Conservation (phyloP, 2,797 vertebrate genomes). For the Poecilia wingei region DNA sequence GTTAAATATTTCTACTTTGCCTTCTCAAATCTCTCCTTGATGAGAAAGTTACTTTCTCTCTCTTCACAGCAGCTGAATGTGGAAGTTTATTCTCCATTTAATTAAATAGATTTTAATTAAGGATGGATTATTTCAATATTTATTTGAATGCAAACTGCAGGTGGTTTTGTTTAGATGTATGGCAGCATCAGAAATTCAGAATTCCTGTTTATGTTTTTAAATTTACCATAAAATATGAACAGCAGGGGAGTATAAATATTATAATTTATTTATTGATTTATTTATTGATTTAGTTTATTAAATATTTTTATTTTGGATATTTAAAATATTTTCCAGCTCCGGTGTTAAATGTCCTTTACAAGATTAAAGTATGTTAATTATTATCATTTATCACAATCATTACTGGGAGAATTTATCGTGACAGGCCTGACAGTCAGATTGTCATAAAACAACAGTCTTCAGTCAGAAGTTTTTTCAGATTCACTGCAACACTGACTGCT, state of each 20-base stretch:
- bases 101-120: background rate
- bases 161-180: background rate
- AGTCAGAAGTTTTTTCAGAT: background rate
- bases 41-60: background rate
- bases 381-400: no score
- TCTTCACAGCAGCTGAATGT: background rate
- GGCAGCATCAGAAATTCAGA: background rate
- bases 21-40: background rate
- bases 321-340: no score
- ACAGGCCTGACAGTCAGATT: background rate
- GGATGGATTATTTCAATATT: background rate
- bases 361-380: no score
- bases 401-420: no score
- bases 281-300: no score
- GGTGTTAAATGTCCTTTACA: no score
- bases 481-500: background rate
- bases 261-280: no score
- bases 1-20: background rate
- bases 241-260: background rate
- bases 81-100: background rate
- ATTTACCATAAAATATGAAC: background rate
- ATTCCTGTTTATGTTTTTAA: background rate
- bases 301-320: no score
- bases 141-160: background rate
- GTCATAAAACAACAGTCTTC: background rate